phyloP scores from a whole-genome alignment of 2,797 vertebrate genomes.

The Somateria mollissima region DNA sequence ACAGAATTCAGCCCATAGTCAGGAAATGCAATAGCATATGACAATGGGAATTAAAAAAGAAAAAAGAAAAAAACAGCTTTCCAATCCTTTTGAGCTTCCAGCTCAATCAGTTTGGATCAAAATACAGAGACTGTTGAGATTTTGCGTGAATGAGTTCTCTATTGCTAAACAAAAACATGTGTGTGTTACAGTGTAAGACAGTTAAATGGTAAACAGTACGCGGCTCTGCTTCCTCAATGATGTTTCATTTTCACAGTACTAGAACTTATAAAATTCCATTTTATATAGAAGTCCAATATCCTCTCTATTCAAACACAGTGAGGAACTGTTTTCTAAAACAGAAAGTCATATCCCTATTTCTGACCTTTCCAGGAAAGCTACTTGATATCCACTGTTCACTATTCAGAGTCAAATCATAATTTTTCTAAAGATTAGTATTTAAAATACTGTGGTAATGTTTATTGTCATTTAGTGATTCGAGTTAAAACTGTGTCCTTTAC shows the following conservation, averaged over 20 bases:
- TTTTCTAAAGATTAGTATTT: not conserved
- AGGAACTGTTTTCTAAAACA: not conserved
- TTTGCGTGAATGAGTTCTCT: constrained; percentile 51
- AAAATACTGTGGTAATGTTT: not conserved
- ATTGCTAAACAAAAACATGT: constrained; percentile 44
- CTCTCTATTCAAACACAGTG: not conserved
- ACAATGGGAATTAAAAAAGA: constrained; percentile 39
- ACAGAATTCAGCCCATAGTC: constrained; percentile 16
- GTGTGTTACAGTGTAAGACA: constrained; percentile 4
- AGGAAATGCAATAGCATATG: constrained; percentile 66
- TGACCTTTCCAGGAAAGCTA: not conserved
- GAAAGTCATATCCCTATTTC: not conserved
- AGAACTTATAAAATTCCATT: not conserved
- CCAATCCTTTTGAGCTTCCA: constrained; percentile 40
- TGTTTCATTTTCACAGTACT: constrained; percentile 17
- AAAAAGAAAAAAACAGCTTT: not conserved
- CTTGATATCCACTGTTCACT: not conserved
- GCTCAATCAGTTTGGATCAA: constrained; percentile 46
- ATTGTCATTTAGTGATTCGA: not conserved
- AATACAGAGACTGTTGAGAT: constrained; percentile 19
- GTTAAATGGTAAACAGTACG: constrained; percentile 23
- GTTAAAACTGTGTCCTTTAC: not conserved
- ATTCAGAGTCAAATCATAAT: not conserved
- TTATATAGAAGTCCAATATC: not conserved
- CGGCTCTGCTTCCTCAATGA: constrained; percentile 20